A percentile compares a stretch with the other conserved stretches of the same genome.
Evolutionary conservation across 2,113 vertebrate genomes (phyloP).

Genomic region (Melanotaenia duboulayi): DNA sequence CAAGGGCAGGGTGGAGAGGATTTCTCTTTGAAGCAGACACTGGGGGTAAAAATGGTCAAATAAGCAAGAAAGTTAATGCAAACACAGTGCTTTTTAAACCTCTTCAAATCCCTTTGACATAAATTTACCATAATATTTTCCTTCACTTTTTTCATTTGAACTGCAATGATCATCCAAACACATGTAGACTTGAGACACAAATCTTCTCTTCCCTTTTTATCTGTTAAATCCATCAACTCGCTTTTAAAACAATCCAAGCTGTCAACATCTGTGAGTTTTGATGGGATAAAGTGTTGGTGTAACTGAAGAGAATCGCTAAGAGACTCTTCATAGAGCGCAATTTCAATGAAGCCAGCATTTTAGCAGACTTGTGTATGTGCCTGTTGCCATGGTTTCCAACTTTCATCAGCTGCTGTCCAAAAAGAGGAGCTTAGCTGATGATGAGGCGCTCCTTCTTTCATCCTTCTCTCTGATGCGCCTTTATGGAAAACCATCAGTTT

Average conservation of each 20-base stretch:
- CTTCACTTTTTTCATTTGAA: background rate
- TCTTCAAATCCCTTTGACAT: background rate
- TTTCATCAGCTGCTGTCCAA: slow-evolving; percentile 75
- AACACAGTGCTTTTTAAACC: background rate
- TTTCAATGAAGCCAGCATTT: slow-evolving; percentile 60
- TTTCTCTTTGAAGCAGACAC: slow-evolving; percentile 34
- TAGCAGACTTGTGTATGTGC: slow-evolving; percentile 75
- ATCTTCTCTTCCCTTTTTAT: background rate
- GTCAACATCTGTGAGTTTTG: slow-evolving; percentile 38
- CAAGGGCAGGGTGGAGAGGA: slow-evolving; percentile 64
- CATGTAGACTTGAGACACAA: background rate
- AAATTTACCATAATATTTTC: too few relatives aligned
- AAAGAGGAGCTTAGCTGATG: slow-evolving; percentile 55
- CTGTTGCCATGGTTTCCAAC: slow-evolving; percentile 84
- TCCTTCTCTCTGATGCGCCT: slow-evolving; percentile 55
- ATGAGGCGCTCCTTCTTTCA: slow-evolving; percentile 55
- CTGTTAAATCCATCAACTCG: background rate
- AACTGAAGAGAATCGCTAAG: slow-evolving; percentile 40
- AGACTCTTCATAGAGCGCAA: slow-evolving; percentile 50
- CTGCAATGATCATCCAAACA: background rate
- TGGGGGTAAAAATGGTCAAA: slow-evolving; percentile 15
- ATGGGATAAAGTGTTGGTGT: slow-evolving; percentile 50
- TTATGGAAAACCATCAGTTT: slow-evolving; percentile 29
- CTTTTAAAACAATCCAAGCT: slow-evolving; percentile 17
- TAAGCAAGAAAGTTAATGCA: slow-evolving; percentile 14